These are phyloP conservation scores for Eptesicus fuscus DNA, from an alignment of 2,113 vertebrate species.

Conservation along the genomic window DNA sequence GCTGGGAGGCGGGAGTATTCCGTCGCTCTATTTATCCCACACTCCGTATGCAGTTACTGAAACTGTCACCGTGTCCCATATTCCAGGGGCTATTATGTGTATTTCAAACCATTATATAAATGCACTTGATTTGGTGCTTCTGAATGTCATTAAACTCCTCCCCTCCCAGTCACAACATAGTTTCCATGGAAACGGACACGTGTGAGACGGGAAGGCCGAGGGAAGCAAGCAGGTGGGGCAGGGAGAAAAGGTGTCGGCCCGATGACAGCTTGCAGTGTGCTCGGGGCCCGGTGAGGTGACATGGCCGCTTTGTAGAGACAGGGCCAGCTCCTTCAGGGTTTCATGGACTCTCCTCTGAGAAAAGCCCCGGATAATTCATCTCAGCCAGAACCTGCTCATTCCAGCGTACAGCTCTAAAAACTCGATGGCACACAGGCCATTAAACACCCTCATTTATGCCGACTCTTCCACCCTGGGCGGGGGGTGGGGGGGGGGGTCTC, in stretches of 20 bases:
- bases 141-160: slow-evolving; percentile 77
- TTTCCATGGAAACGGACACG: slow-evolving; percentile 71
- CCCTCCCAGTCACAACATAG: slow-evolving; percentile 66
- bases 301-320: not conserved
- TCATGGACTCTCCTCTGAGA: slow-evolving; percentile 41
- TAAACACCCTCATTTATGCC: slow-evolving; percentile 27
- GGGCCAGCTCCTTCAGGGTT: not conserved
- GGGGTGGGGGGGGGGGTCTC: not conserved
- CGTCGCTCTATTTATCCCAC: slow-evolving; percentile 63
- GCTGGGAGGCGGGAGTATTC: slow-evolving; percentile 26
- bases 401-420: slow-evolving; percentile 12
- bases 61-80: slow-evolving; percentile 60
- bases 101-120: slow-evolving; percentile 74
- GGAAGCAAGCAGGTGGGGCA: slow-evolving; percentile 40
- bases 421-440: slow-evolving; percentile 27
- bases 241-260: not conserved
- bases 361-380: slow-evolving; percentile 45
- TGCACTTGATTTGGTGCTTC: slow-evolving; percentile 73
- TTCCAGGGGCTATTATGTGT: slow-evolving; percentile 69
- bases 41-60: slow-evolving; percentile 43
- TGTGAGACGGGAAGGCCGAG: not conserved
- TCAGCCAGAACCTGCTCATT: not conserved
- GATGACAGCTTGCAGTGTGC: not conserved
- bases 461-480: not conserved
- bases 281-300: not conserved